These are phyloP conservation scores for Leucopternis melanops DNA, from an alignment of 2,113 vertebrate genomes.

Conservation along the genomic window DNA sequence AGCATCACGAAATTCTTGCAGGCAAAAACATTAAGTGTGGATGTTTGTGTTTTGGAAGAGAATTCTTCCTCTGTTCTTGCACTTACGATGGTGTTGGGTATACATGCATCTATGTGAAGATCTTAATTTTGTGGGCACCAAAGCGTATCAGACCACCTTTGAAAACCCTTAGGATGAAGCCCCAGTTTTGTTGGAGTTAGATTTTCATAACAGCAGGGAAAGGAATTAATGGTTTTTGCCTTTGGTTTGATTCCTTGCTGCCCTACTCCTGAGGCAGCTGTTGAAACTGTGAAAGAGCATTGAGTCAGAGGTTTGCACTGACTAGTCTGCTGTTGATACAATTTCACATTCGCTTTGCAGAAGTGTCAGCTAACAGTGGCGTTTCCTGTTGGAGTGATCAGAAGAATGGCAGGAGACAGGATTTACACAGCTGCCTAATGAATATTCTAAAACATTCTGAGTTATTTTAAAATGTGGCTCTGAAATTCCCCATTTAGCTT, in stretches of 20 bases:
- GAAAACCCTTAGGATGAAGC: not conserved
- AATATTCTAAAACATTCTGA: not conserved
- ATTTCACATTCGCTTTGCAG: not conserved
- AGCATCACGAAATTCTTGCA: not conserved
- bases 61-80: not conserved
- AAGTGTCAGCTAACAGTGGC: not conserved
- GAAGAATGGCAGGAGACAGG: not conserved
- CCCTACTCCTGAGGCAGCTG: not conserved
- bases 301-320: conserved; percentile 12
- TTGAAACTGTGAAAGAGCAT: not conserved
- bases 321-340: not conserved
- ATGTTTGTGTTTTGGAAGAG: not conserved
- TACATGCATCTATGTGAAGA: not conserved
- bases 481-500: not conserved
- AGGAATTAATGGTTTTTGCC: not conserved
- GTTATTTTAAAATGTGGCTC: not conserved
- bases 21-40: not conserved
- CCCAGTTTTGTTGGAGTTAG: not conserved
- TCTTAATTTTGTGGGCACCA: not conserved
- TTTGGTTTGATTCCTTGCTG: not conserved
- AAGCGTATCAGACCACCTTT: not conserved
- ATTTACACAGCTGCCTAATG: conserved; percentile 20
- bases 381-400: not conserved
- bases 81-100: not conserved
- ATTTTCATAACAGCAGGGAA: not conserved